Conservation (phyloP, 2,113 vertebrate species). For the Phrynosoma blainvillii region DNA sequence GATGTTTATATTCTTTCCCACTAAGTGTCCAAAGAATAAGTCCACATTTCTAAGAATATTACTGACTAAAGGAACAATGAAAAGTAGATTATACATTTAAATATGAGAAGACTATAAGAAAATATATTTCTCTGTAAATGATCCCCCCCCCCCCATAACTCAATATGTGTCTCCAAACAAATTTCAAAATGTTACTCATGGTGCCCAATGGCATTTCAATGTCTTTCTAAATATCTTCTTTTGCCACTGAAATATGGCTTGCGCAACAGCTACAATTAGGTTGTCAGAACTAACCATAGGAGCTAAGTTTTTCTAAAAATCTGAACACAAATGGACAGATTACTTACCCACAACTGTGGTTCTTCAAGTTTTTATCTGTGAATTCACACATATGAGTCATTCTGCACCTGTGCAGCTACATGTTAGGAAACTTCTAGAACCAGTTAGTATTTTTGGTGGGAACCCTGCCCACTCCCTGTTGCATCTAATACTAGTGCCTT, state of each 20-base stretch:
- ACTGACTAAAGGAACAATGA: conserved; percentile 36
- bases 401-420: neutral
- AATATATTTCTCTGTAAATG: neutral
- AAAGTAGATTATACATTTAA: neutral
- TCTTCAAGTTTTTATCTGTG: too few relatives aligned
- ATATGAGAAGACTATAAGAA: neutral
- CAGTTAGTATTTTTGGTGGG: too few relatives aligned
- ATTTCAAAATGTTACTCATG: neutral
- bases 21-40: conserved; percentile 45
- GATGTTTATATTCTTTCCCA: neutral
- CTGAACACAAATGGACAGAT: neutral
- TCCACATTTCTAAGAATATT: neutral
- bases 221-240: neutral
- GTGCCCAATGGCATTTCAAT: neutral
- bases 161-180: neutral
- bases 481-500: too few relatives aligned
- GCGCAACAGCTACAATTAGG: neutral
- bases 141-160: neutral
- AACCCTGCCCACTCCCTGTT: too few relatives aligned
- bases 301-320: neutral
- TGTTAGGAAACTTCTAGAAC: too few relatives aligned
- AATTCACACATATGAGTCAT: neutral
- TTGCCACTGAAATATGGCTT: neutral
- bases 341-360: too few relatives aligned
- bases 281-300: neutral